Base-by-base conservation (phyloP, 1,140 invertebrate genomes). In the Charaxes varanes region DNA sequence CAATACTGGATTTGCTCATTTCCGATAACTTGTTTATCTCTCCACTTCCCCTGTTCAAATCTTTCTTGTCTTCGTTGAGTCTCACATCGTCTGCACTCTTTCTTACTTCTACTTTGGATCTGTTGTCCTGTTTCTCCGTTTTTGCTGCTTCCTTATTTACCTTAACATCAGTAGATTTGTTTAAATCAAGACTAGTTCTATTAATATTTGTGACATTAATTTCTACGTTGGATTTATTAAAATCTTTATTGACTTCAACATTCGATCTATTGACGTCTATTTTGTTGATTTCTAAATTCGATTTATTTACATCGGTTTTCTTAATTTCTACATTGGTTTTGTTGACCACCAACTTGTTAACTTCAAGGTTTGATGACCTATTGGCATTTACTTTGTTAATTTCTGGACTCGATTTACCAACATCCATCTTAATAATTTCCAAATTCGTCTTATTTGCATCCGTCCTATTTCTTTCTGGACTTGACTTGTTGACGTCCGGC, bases 61-160 rank as follows among this genome's bases (percentile, higher is more conserved):
- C 37, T 33, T 46, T 46, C 5, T 40, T 30, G 19, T 33, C 30
- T 5, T 42, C 53, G 14, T 18, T 38, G 4, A 45, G 23, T 45
- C 48, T 46, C n/a, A 56, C 41, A 23, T 56, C 53, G 16, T 52
- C 44, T 2, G 43, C 31, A 16, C 53, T 56, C 37, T 44, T 56
- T 21, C 43, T 44, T 2, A 44, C 43, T 33, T 49, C 45, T 5
- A 37, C 15, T 15, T 53, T 49, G 16, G 24, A 16, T 19, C 35
- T 47, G 7, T 53, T 47, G 13, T 34, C 34, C 10, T 36, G 18
- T 30, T 34, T 15, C 13, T 23, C 32, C 7, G 19, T 10, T 15
- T 35, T 23, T 2, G 18, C 13, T 8, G 21, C 1, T 11, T 24
- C 33, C 8, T 12, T 35, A 16, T 12, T 35, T 6, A 18, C 18